phyloP scores from a whole-genome alignment of 2,888 invertebrate genomes.

The Darwinula stevensoni region DNA sequence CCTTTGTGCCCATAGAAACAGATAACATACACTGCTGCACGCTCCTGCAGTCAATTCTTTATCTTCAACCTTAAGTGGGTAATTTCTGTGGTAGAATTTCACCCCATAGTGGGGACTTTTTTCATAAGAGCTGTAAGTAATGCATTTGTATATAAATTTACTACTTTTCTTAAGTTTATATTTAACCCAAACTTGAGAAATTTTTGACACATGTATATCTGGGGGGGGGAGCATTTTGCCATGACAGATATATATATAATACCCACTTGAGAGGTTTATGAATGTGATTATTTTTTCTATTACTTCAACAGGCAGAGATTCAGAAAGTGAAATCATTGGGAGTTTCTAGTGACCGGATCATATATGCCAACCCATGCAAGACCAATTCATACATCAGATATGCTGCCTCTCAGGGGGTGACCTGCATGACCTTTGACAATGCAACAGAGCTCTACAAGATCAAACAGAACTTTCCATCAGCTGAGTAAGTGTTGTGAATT shows the following conservation, averaged over 20 bases:
- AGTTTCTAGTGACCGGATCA: conserved; percentile 44
- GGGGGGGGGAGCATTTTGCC: too few species aligned
- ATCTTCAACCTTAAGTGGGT: too few species aligned
- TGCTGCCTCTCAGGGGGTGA: conserved; percentile 40
- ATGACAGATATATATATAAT: background rate
- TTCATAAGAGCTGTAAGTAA: too few species aligned
- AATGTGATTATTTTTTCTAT: conserved; percentile 1
- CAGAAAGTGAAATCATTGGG: conserved; percentile 45
- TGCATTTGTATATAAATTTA: too few species aligned
- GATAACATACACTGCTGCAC: too few species aligned
- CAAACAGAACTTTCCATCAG: conserved; percentile 44
- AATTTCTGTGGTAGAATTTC: too few species aligned
- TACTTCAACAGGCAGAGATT: conserved; percentile 33
- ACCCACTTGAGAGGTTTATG: background rate
- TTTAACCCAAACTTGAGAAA: too few species aligned
- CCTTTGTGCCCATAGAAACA: too few species aligned
- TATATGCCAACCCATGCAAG: conserved; percentile 89
- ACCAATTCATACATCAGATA: conserved; percentile 62
- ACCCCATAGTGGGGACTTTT: too few species aligned
- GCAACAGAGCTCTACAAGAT: conserved; percentile 72
- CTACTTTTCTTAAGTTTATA: too few species aligned
- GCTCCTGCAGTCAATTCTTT: too few species aligned
- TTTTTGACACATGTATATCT: too few species aligned
- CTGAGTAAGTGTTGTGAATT: conserved; percentile 28
- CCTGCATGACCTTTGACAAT: conserved; percentile 75